Conservation (phyloP, 2,888 invertebrate species). For the Byasa hedistus region DNA sequence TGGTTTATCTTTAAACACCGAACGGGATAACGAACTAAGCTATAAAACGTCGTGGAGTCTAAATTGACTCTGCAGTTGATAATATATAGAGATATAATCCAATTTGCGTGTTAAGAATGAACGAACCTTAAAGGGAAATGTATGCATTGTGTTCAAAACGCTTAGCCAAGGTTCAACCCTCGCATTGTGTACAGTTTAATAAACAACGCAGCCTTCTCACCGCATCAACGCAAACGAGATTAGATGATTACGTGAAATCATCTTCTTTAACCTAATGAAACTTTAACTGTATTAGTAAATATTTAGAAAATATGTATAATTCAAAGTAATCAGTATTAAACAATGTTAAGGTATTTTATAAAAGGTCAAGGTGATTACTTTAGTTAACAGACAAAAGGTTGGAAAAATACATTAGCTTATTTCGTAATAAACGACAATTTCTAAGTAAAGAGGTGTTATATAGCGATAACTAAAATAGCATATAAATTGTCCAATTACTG, state of each 20-base stretch:
- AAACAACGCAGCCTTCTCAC: constrained; percentile 19
- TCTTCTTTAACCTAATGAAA: constrained; percentile 20
- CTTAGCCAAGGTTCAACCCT: constrained; percentile 8
- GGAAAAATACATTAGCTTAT: too few relatives aligned
- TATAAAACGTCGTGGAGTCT: neutral
- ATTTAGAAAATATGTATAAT: neutral
- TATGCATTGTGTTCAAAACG: constrained; percentile 16
- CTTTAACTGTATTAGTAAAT: constrained; percentile 2
- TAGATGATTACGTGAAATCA: constrained; percentile 26
- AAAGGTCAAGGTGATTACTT: too few relatives aligned
- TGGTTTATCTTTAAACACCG: too few relatives aligned
- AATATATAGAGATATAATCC: neutral
- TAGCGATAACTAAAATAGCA: too few relatives aligned
- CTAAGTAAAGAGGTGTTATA: too few relatives aligned
- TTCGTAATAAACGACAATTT: too few relatives aligned
- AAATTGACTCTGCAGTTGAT: neutral
- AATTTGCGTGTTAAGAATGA: neutral
- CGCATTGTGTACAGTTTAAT: constrained; percentile 29
- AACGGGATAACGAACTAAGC: too few relatives aligned
- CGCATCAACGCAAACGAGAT: constrained; percentile 24
- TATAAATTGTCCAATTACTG: too few relatives aligned
- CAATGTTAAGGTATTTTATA: too few relatives aligned
- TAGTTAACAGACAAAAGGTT: too few relatives aligned
- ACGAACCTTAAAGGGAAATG: constrained; percentile 1
- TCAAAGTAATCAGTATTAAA: too few relatives aligned